Conservation (phyloP, 2,797 vertebrate species). For the Naso thynnoides region DNA sequence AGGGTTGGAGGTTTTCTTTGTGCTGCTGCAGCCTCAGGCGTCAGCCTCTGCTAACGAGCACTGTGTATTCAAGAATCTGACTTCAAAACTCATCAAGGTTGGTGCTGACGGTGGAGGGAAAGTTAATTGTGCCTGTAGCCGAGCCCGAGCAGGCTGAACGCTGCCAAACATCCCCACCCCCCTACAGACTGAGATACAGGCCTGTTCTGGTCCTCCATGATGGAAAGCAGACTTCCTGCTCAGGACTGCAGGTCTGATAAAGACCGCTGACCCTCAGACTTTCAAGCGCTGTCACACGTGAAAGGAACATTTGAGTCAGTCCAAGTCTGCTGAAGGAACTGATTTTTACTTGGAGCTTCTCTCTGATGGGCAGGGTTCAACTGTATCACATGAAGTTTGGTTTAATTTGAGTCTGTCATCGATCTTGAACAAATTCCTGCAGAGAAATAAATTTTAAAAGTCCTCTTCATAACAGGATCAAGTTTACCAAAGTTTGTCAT, state of each 20-base stretch:
- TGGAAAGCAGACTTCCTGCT: slow-evolving; percentile 72
- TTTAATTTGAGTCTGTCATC: too few species aligned
- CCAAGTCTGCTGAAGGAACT: not conserved
- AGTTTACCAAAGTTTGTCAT: too few species aligned
- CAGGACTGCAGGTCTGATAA: slow-evolving; percentile 56
- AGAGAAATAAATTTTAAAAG: too few species aligned
- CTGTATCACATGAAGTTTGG: too few species aligned
- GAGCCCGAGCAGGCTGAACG: slow-evolving; percentile 16
- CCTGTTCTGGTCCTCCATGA: slow-evolving; percentile 55
- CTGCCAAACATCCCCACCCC: slow-evolving; percentile 16
- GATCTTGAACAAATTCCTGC: too few species aligned
- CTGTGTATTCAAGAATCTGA: slow-evolving; percentile 15
- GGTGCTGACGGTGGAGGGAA: slow-evolving; percentile 55
- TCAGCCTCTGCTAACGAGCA: slow-evolving; percentile 37
- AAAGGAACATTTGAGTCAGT: not conserved
- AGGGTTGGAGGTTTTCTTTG: slow-evolving; percentile 20
- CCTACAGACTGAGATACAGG: slow-evolving; percentile 29
- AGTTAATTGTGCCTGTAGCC: slow-evolving; percentile 53
- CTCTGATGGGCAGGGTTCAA: not conserved
- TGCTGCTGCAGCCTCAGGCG: slow-evolving; percentile 26
- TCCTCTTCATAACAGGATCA: too few species aligned
- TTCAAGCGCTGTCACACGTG: slow-evolving; percentile 48
- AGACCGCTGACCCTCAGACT: slow-evolving; percentile 54
- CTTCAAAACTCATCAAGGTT: slow-evolving; percentile 45
- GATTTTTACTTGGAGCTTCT: too few species aligned